Percentiles rank a stretch among this genome's conserved stretches.
Conservation (phyloP, 2,113 vertebrate genomes). For the Heterocephalus glaber region DNA sequence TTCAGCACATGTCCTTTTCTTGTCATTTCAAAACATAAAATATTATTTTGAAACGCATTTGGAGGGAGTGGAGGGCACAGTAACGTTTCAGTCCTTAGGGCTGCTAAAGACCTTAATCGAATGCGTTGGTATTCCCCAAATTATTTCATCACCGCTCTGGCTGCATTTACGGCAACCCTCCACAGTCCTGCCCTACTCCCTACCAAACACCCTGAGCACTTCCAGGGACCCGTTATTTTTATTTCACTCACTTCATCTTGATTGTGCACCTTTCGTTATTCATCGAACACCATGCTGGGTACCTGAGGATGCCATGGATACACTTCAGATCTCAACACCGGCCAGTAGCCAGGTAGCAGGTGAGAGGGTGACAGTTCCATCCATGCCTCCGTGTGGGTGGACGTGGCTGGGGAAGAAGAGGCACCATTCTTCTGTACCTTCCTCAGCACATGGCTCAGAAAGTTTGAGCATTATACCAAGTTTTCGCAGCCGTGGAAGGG, state of each 20-base stretch:
- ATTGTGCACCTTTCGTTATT: neutral
- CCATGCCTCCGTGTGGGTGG: neutral
- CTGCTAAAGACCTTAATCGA: neutral
- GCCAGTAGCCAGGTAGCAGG: neutral
- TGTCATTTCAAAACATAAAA: constrained; percentile 11
- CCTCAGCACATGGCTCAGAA: neutral
- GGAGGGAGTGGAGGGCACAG: neutral
- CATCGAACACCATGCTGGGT: fast-evolving
- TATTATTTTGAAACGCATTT: neutral
- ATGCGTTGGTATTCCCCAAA: neutral
- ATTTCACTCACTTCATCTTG: neutral
- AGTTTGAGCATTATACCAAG: neutral
- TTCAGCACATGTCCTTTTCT: neutral
- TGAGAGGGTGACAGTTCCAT: no score
- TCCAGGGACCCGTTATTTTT: neutral
- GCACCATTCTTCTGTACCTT: neutral
- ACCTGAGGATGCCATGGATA: neutral
- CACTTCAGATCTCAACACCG: no score
- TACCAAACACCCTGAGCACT: neutral
- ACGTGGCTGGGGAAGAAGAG: neutral
- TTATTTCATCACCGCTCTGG: neutral
- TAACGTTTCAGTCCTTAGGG: neutral
- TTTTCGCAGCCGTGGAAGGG: neutral
- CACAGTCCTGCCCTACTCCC: fast-evolving
- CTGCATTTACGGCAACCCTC: neutral